These are phyloP conservation scores for Hesperia comma DNA, from an alignment of 2,888 invertebrate species.

Conservation along the genomic window DNA sequence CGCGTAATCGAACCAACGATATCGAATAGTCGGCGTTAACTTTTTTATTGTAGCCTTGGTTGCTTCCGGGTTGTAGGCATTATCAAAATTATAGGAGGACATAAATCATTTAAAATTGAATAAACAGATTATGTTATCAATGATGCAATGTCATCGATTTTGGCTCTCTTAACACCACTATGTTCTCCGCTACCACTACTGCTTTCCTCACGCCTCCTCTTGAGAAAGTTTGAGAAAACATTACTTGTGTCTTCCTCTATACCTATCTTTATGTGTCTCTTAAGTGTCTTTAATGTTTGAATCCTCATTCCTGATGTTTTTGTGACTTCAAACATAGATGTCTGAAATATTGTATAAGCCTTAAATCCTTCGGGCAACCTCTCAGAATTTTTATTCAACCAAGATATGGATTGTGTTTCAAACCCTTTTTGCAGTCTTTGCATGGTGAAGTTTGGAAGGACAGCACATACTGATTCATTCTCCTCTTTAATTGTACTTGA, in stretches of 20 bases:
- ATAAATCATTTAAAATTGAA: no score
- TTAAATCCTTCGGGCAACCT: background rate
- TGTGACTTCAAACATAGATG: background rate
- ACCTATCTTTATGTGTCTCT: background rate
- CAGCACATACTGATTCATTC: constrained; percentile 1
- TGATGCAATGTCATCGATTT: no score
- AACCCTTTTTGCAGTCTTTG: background rate
- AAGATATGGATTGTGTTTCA: background rate
- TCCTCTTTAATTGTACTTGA: background rate
- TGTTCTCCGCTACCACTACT: no score
- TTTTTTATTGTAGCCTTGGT: no score
- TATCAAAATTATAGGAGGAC: no score
- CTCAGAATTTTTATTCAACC: background rate
- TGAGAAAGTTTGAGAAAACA: background rate
- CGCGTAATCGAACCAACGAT: no score
- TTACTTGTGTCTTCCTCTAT: background rate
- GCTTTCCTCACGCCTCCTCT: no score
- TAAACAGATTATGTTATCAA: no score
- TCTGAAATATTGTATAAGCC: background rate
- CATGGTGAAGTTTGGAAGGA: background rate
- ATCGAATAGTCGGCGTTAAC: no score
- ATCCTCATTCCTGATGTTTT: background rate
- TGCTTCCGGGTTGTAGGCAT: no score
- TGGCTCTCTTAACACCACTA: no score
- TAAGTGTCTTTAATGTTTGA: background rate